Base-by-base conservation (phyloP, 1,140 invertebrate species). In the Chrysopa pallens region DNA sequence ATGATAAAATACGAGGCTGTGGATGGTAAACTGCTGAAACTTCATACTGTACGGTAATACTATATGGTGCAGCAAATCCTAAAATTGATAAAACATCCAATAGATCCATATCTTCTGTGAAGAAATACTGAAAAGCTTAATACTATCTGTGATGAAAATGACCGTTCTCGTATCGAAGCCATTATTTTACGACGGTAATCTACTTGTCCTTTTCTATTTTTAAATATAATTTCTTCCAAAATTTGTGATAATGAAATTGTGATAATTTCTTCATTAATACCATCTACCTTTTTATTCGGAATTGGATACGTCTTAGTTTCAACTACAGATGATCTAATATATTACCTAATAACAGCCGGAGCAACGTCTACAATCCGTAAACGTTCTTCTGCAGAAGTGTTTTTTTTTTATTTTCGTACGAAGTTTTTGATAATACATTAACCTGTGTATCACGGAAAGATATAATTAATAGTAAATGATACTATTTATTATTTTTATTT, bases 61-160 rank as follows among this genome's bases (percentile, higher is more conserved):
- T n/a, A n/a, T n/a, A n/a, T n/a, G n/a, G n/a, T n/a, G n/a, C n/a
- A n/a, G n/a, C n/a, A n/a, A n/a, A n/a, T n/a, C n/a, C n/a, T n/a
- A n/a, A n/a, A n/a, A n/a, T n/a, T n/a, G n/a, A n/a, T n/a, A n/a
- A n/a, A n/a, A n/a, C n/a, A n/a, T n/a, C n/a, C n/a, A n/a, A n/a
- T n/a, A n/a, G n/a, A n/a, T n/a, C n/a, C n/a, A n/a, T n/a, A n/a
- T n/a, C n/a, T n/a, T n/a, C n/a, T n/a, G n/a, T n/a, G n/a, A n/a
- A 56, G 29, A 39, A 43, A 49, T 17, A 38, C 40, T 29, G 15
- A 42, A 28, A 55, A 12, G 28, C 45, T 46, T 35, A 50, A 31
- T 44, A 44, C 43, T 12, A 57, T 17, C 35, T 51, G 38, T 15
- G 52, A 55, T 6, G 49, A 29, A 42, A 55, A 54, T 38, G 55